phyloP scores from a whole-genome alignment of 2,888 invertebrate genomes.

The Acronicta aceris region DNA sequence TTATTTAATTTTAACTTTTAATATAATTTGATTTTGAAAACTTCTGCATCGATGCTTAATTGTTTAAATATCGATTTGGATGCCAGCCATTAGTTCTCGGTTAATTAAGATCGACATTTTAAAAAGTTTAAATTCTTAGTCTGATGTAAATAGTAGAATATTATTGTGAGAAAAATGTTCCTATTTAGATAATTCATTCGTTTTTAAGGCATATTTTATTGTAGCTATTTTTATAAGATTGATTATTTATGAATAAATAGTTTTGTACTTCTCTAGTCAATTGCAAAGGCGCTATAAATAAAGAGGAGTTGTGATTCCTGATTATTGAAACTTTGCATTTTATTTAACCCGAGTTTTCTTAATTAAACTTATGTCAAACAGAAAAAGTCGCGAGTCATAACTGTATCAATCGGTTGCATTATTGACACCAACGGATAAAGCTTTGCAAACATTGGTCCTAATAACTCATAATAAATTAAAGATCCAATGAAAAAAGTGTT shows the following conservation, averaged over 20 bases:
- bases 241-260: slow-evolving; percentile 75
- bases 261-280: slow-evolving; percentile 83
- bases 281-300: slow-evolving; percentile 77
- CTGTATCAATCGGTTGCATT: not conserved
- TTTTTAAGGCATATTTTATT: slow-evolving; percentile 26
- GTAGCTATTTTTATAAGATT: slow-evolving; percentile 62
- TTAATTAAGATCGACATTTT: no score
- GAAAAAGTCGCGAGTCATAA: not conserved
- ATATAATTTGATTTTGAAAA: no score
- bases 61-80: not conserved
- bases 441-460: no score
- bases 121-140: slow-evolving; percentile 4
- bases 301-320: slow-evolving; percentile 77
- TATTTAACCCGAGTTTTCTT: not conserved
- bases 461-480: no score
- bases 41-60: not conserved
- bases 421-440: no score
- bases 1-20: no score
- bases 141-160: slow-evolving; percentile 58
- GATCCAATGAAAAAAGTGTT: no score
- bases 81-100: no score
- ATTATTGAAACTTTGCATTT: slow-evolving; percentile 53
- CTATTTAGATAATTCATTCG: slow-evolving; percentile 62
- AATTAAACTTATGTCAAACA: not conserved
- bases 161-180: slow-evolving; percentile 65